A percentile compares a stretch with the other conserved stretches of the same genome.
phyloP scores from a whole-genome alignment of 2,113 vertebrate genomes.

The Mustela nigripes region DNA sequence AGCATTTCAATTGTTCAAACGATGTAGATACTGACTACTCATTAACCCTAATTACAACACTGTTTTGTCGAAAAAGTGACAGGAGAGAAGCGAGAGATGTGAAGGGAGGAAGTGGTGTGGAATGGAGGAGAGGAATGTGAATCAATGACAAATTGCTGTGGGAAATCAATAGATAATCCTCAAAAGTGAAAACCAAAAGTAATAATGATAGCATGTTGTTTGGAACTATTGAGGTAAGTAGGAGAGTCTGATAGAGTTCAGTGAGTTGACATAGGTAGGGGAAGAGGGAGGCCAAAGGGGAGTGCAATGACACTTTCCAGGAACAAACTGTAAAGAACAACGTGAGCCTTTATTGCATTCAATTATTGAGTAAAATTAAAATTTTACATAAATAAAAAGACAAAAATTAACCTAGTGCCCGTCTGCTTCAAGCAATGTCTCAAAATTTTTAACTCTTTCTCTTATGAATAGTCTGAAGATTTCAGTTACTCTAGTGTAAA shows the following conservation, averaged over 20 bases:
- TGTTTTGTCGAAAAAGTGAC: not conserved
- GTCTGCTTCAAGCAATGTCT: not conserved
- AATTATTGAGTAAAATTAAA: not conserved
- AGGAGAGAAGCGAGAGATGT: not conserved
- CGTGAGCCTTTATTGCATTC: too few relatives aligned
- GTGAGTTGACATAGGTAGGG: not conserved
- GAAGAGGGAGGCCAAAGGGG: too few relatives aligned
- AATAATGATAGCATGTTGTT: not conserved
- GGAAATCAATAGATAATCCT: not conserved
- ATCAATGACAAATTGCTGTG: not conserved
- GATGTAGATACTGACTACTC: not conserved
- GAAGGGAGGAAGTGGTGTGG: too few relatives aligned
- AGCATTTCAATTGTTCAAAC: not conserved
- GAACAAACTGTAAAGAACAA: not conserved
- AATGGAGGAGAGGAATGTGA: not conserved
- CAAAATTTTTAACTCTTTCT: not conserved
- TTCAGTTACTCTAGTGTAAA: not conserved
- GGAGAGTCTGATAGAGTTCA: not conserved
- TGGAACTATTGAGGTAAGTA: not conserved
- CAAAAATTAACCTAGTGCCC: not conserved
- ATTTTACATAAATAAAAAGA: not conserved
- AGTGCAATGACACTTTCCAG: not conserved
- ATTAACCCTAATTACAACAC: not conserved
- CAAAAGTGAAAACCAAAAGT: not conserved
- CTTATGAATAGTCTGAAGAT: not conserved